A percentile compares a stretch with the other conserved stretches of the same genome.
phyloP scores from a whole-genome alignment of 2,797 vertebrate genomes.

The Sebastiscus tertius region DNA sequence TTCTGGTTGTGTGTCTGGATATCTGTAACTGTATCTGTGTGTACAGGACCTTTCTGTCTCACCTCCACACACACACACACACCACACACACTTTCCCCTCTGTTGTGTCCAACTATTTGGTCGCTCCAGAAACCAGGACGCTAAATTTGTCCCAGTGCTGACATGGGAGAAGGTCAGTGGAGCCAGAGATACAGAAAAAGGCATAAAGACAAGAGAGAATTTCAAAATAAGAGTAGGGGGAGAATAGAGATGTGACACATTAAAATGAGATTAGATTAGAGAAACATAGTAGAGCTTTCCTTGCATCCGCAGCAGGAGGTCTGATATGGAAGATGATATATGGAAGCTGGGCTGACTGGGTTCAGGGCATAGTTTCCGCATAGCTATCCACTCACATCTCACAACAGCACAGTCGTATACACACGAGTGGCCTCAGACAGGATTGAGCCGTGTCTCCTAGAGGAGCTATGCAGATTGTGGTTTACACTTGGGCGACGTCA shows the following conservation, averaged over 20 bases:
- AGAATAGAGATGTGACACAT: slow-evolving; percentile 1
- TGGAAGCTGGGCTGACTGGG: slow-evolving; percentile 3
- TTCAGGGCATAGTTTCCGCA: slow-evolving; percentile 30
- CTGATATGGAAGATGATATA: slow-evolving; percentile 18
- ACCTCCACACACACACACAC: slow-evolving; percentile 15
- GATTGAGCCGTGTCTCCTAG: slow-evolving; percentile 8
- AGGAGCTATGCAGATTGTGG: slow-evolving; percentile 26
- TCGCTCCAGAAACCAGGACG: slow-evolving; percentile 81
- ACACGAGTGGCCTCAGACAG: slow-evolving; percentile 15
- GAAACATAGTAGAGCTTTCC: neutral
- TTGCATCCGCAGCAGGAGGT: neutral
- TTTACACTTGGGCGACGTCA: slow-evolving; percentile 31
- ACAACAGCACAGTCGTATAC: slow-evolving; percentile 16
- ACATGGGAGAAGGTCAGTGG: slow-evolving; percentile 84
- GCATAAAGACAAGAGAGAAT: slow-evolving; percentile 18
- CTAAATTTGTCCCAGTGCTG: slow-evolving; percentile 81
- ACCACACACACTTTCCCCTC: slow-evolving; percentile 43
- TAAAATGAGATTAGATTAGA: neutral
- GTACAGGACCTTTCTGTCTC: slow-evolving; percentile 59
- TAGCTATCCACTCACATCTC: slow-evolving; percentile 30
- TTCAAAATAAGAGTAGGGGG: slow-evolving; percentile 22
- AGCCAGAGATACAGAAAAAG: slow-evolving; percentile 61
- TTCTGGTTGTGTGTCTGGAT: slow-evolving; percentile 58
- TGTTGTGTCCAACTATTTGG: slow-evolving; percentile 82
- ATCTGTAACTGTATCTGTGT: slow-evolving; percentile 65